phyloP scores from a whole-genome alignment of 2,113 vertebrate species.

The Pelmatolapia mariae region DNA sequence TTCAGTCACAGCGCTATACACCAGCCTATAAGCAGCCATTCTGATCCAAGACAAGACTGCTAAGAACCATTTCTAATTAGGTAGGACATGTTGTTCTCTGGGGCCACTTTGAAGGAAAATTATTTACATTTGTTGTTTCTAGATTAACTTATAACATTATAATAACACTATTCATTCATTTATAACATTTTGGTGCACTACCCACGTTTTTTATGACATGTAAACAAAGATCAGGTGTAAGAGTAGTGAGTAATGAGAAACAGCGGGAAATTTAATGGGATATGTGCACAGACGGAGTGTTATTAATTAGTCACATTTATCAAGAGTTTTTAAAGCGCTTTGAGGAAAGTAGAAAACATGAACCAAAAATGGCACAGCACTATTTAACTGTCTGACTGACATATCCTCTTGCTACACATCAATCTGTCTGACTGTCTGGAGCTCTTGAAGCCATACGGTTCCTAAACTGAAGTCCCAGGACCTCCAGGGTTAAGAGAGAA shows the following conservation, averaged over 20 bases:
- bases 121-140: neutral
- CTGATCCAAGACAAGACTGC: neutral
- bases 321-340: neutral
- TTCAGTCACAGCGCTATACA: neutral
- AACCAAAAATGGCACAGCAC: neutral
- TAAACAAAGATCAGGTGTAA: neutral
- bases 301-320: neutral
- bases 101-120: neutral
- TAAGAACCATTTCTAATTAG: neutral
- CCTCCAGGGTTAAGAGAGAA: neutral
- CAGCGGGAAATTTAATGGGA: neutral
- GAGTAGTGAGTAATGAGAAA: neutral
- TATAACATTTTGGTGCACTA: neutral
- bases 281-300: neutral
- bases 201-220: neutral
- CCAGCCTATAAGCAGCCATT: neutral
- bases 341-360: neutral
- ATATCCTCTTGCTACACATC: neutral
- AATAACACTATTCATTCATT: neutral
- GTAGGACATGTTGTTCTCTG: neutral
- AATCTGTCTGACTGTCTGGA: neutral
- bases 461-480: neutral
- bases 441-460: neutral
- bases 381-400: neutral
- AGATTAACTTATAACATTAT: neutral